Evolutionary conservation across 2,797 vertebrate species (phyloP), one percentile per base, ranked within the genome.

Genomic region (Enteromius anoplus): DNA sequence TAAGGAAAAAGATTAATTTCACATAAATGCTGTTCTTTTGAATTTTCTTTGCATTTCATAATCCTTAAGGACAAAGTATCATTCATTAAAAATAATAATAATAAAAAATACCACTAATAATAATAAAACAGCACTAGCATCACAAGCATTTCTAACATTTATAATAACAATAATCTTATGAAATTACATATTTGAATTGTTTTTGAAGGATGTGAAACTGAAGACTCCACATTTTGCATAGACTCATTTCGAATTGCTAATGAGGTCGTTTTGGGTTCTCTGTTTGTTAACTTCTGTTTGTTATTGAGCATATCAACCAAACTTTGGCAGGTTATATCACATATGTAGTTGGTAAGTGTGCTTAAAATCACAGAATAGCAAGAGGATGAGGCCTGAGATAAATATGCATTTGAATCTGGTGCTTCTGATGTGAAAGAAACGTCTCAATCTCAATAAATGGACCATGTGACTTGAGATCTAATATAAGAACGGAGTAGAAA

Each of bases 381-480:
- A 81, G 45, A 73, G 42, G 55, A 81, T 73, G 21, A 73, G 14
- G n/a, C 45, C 19, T 32, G 9, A 21, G 42, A 73, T 73, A 15
- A 73, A 34, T 15, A 49, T 78, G 19, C 6, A 26, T 45, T 81
- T 64, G 40, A 81, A 49, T 64, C 14, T 26, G 23, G 37, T 29
- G 10, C 14, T 70, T 58, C 65, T 29, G 11, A 80, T 81, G 26
- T 12, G 1, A n/a, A 45, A 62, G 40, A 23, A 72, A 81, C 12
- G 4, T 70, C 45, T 45, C 19, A 60, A 23, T 9, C 14, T 64
- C 55, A 64, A 11, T 64, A 17, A 55, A 29, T 37, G 62, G 69
- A 81, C 66, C 40, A n/a, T 34, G 23, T 47, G 53, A 71, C 70
- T 72, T 49, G 60, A 60, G 26, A 73, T 72, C 14, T 81, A 73